Evolutionary conservation across 2,888 invertebrate genomes (phyloP).

Genomic region (Andrena praecox): DNA sequence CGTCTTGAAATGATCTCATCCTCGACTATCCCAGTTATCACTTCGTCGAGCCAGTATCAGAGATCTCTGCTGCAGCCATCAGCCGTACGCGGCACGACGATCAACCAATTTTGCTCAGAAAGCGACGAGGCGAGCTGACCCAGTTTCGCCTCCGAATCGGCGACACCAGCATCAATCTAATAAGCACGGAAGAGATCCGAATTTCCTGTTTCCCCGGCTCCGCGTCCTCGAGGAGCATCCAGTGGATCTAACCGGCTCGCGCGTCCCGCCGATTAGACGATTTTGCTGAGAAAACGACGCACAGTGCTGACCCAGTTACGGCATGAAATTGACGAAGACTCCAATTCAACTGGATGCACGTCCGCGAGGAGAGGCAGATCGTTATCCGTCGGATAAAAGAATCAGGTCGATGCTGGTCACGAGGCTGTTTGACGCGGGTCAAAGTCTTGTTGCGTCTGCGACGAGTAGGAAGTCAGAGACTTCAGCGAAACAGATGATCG

Average conservation of each 20-base stretch:
- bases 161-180: background rate
- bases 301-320: slow-evolving; percentile 29
- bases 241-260: background rate
- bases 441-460: slow-evolving; percentile 70
- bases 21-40: too few species aligned
- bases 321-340: slow-evolving; percentile 27
- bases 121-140: slow-evolving; percentile 6
- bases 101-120: slow-evolving; percentile 15
- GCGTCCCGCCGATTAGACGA: slow-evolving; percentile 25
- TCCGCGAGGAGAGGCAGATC: slow-evolving; percentile 43
- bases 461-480: slow-evolving; percentile 7
- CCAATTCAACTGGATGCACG: slow-evolving; percentile 37
- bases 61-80: background rate
- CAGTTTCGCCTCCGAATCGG: slow-evolving; percentile 15
- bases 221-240: background rate
- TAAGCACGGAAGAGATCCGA: background rate
- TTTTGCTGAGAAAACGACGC: slow-evolving; percentile 27
- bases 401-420: slow-evolving; percentile 71
- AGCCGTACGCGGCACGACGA: background rate
- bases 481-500: slow-evolving; percentile 13
- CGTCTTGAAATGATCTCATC: too few species aligned
- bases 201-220: background rate
- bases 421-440: slow-evolving; percentile 65
- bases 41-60: too few species aligned
- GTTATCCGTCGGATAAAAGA: slow-evolving; percentile 67